Evolutionary conservation across 35 echinoderm and acorn worm species (phyloP), one percentile per base, ranked within the genome.

Genomic region (Apostichopus parvimensis): DNA sequence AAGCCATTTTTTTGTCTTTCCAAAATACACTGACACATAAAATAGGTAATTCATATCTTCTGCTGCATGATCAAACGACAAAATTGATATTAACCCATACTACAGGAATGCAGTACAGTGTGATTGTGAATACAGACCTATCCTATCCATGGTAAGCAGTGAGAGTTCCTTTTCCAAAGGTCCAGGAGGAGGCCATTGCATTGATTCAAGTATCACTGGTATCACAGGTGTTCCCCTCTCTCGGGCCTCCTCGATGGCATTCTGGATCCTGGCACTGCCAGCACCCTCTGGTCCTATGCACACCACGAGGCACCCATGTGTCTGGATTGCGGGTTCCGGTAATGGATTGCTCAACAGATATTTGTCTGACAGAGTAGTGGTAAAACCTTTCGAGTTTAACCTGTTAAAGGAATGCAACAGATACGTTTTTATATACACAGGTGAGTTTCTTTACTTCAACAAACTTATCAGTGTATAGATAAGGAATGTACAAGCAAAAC

Each of bases 231-330:
- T 93, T 23, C 68, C 55, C 9, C 26, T 57, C 34, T 89, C 91
- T 71, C 94, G 75, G 75, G 93, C 91, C 75, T 93, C 71, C 55
- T 94, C 77, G 28, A 99, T 26, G 45, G 88, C 88, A 54, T 73
- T 58, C 14, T 77, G 34, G 53, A 93, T 90, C 9, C 80, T 91
- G 22, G 62, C 72, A 72, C 91, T 94, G 28, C 88, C 68, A 34
- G 59, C 82, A 14, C 93, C 90, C 89, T 99, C 95, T 34, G 97
- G 94, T 58, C 94, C 95, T 11, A 99, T 80, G 62, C 97, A 99
- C 21, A 92, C 95, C 6, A 99, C 93, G 18, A 99, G 45, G 0
- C 60, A 56, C 53, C 93, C 58, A 61, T 91, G 93, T 3, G 80
- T 61, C 28, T 94, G 78, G 72, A 99, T 58, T 5, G 60, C 53